Percentiles rank a stretch among this genome's conserved stretches.
These are phyloP conservation scores for Callocephalon fimbriatum DNA, from an alignment of 2,113 vertebrate genomes.

Conservation along the genomic window DNA sequence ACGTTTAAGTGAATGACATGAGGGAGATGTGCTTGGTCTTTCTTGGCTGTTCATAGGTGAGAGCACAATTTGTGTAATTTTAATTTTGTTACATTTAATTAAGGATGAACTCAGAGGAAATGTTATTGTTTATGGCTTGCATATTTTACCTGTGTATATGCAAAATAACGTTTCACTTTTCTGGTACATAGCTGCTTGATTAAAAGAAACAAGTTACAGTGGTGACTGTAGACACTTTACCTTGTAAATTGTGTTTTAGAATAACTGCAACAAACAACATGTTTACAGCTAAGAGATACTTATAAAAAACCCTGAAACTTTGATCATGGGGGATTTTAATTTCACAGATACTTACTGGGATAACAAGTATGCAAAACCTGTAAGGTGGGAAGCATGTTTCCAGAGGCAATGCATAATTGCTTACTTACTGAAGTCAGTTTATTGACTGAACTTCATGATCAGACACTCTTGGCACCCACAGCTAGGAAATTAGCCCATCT, in stretches of 20 bases:
- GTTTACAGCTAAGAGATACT: constrained; percentile 74
- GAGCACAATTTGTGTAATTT: neutral
- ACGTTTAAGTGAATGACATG: neutral
- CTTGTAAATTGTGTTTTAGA: constrained; percentile 75
- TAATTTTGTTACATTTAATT: constrained; percentile 10
- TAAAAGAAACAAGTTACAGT: constrained; percentile 70
- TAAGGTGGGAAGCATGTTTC: constrained; percentile 70
- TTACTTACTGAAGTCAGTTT: constrained; percentile 74
- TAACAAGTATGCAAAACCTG: constrained; percentile 76
- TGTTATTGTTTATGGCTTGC: neutral
- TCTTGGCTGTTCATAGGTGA: neutral
- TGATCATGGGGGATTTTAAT: constrained; percentile 75
- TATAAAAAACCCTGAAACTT: constrained; percentile 68
- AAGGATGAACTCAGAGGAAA: constrained; percentile 11
- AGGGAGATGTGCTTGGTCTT: neutral
- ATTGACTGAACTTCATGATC: constrained; percentile 74
- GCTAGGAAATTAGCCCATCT: constrained; percentile 61
- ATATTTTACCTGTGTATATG: constrained; percentile 40
- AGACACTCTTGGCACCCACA: constrained; percentile 59
- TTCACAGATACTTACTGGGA: constrained; percentile 74
- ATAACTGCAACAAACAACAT: constrained; percentile 72
- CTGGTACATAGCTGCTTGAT: constrained; percentile 58
- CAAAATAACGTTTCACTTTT: constrained; percentile 57
- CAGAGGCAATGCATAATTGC: constrained; percentile 76
- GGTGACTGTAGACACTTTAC: constrained; percentile 72